Base-by-base conservation (phyloP, 2,888 invertebrate species). In the Eupsilia transversa region DNA sequence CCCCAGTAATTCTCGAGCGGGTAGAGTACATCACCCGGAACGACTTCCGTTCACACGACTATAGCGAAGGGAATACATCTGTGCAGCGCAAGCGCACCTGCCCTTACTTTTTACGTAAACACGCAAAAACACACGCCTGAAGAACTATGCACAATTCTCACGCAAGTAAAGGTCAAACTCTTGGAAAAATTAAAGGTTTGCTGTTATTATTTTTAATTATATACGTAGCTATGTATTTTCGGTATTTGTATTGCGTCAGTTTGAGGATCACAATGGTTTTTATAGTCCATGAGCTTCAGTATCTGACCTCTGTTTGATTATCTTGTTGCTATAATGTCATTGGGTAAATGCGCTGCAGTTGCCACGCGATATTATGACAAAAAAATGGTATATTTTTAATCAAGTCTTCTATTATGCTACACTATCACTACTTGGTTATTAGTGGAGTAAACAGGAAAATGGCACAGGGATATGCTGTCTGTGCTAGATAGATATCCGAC, bases 41-140 rank as follows among this genome's bases (percentile, higher is more conserved):
- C 86, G 79, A 75, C 81, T 87, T 89, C 89, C 89, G 88, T 89
- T 89, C 89, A 79, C 89, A 89, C 89, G 86, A 60, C 59, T 2
- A 43, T 20, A 27, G n/a, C 46, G 38, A 46, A 69, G 59, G 78
- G 74, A 79, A 38, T 43, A 68, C 72, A 75, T 82, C 60, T 79
- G 83, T 49, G 54, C 54, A 33, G 43, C 43, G 38, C 46, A 59
- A 41, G 59, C 65, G 72, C 84, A 86, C 77, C 83, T 84, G 84
- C 84, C 79, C 60, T 66, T 49, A 74, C 77, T 76, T 79, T 82
- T 83, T 85, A 80, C 70, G 60, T 60, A 61, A 77, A 77, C 69
- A 73, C 46, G 82, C 74, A 84, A 86, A 83, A 83, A 80, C 49
- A 12, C 52, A 77, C 61, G 66, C 57, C 68, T 46, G 65, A 35